Evolutionary conservation across 2,888 invertebrate species (phyloP), one percentile per base, ranked within the genome.

Genomic region (Pachymerium ferrugineum): DNA sequence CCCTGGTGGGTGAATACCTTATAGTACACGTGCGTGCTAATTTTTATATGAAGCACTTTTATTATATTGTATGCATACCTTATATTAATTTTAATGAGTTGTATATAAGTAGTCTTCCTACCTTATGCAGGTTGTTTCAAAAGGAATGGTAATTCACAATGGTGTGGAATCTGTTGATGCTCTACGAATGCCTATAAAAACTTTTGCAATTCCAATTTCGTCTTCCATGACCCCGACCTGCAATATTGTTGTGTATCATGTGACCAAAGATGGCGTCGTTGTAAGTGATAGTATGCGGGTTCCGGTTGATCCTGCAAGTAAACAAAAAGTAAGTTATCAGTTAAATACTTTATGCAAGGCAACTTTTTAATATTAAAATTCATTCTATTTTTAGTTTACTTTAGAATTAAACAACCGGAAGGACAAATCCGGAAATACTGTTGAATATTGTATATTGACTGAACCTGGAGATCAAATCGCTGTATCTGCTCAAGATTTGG

Each of bases 221-320:
- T 79, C 85, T 30, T 85, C 86, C 77, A 87, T 87, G 87, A 84
- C 86, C 1, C 87, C 87, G 0, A 84, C 82, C 8, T 85, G 86
- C 77, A 83, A 83, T 68, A 80, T 87, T 1, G 79, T 86, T 5
- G 86, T 85, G 1, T 86, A 84, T 78, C 82, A 83, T 78, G 79
- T 85, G 3, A 81, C 83, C 3, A 78, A 79, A 12, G 81, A 82
- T 38, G 83, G 84, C 28, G 84, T 85, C 77, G 80, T 87, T n/a
- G 79, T 86, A 1, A 80, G 85, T 1, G 86, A 87, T 77, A 82
- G 82, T 47, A 79, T 86, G 14, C 85, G 84, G 76, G 81, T 86
- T 76, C 86, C 86, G 67, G 84, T 87, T 14, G 83, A 19, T 31
- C 38, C 31, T 16, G 29, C 19, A 5, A 25, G n/a, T 14, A 72